phyloP scores from a whole-genome alignment of 2,113 vertebrate genomes.

The Gymnocephalus cernua region DNA sequence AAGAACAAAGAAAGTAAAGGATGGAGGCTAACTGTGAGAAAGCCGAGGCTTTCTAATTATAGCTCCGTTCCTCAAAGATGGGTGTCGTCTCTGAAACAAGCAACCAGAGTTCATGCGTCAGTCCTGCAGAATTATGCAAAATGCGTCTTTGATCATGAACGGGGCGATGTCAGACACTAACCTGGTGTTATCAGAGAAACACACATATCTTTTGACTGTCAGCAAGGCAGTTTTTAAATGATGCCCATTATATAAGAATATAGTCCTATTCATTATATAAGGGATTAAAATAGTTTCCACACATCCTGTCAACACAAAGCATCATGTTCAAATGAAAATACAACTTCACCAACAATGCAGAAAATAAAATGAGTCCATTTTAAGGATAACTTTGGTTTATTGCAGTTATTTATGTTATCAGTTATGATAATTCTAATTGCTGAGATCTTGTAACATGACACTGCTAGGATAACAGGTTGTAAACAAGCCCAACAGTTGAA shows the following conservation, averaged over 20 bases:
- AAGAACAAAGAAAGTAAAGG: conserved; percentile 68
- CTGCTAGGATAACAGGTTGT: neutral
- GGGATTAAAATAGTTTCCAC: conserved; percentile 11
- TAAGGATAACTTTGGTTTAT: too few relatives aligned
- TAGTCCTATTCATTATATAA: conserved; percentile 8
- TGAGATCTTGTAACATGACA: neutral
- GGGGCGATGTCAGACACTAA: conserved; percentile 24
- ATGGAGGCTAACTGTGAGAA: conserved; percentile 46
- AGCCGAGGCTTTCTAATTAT: conserved; percentile 68
- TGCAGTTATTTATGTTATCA: too few relatives aligned
- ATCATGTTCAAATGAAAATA: neutral
- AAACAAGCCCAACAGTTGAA: neutral
- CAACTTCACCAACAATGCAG: too few relatives aligned
- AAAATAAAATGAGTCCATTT: too few relatives aligned
- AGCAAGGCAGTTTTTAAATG: neutral
- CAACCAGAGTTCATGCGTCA: conserved; percentile 58
- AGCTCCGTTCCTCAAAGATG: conserved; percentile 37
- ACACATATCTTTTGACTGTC: conserved; percentile 18
- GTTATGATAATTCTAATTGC: too few relatives aligned
- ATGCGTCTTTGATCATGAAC: conserved; percentile 62
- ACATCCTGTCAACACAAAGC: neutral
- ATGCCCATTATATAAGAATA: conserved; percentile 35
- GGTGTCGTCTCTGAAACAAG: conserved; percentile 35
- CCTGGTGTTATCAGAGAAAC: conserved; percentile 33
- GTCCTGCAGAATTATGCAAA: conserved; percentile 66